Evolutionary conservation across 2,113 vertebrate species (phyloP).

Genomic region (Nyctereutes procyonoides): DNA sequence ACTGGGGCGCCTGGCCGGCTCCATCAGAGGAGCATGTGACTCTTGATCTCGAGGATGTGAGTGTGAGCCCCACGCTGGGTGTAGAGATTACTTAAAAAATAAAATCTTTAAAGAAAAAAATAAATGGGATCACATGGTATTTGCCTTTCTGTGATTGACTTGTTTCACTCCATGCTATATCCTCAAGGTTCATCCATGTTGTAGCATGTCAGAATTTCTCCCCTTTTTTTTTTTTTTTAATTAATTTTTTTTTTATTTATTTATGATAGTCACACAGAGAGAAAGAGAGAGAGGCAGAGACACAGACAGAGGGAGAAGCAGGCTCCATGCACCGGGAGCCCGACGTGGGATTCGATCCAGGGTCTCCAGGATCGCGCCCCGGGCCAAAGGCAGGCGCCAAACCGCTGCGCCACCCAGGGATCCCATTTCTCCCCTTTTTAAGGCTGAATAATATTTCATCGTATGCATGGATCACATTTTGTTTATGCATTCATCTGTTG

Average conservation of each 20-base stretch:
- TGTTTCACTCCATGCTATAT: background rate
- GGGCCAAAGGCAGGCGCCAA: too few relatives aligned
- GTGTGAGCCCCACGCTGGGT: background rate
- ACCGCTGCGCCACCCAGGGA: too few relatives aligned
- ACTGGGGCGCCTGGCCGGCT: background rate
- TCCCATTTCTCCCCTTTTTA: background rate
- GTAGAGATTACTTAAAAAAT: background rate
- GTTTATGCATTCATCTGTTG: background rate
- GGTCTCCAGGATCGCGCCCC: too few relatives aligned
- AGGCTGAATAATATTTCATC: background rate
- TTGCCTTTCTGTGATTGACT: background rate
- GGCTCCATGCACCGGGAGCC: too few relatives aligned
- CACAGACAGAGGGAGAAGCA: too few relatives aligned
- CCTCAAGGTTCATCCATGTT: background rate
- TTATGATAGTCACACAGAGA: too few relatives aligned
- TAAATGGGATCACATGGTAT: background rate
- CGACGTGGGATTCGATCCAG: too few relatives aligned
- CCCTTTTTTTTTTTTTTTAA: too few relatives aligned
- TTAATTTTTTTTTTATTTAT: too few relatives aligned
- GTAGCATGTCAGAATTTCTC: background rate
- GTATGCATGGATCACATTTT: background rate
- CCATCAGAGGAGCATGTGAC: fast-evolving
- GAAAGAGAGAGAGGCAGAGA: too few relatives aligned
- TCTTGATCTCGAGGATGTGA: background rate
- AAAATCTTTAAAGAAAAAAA: background rate